Base-by-base conservation (phyloP, 2,113 vertebrate genomes). In the Orientallactaga bullata region DNA sequence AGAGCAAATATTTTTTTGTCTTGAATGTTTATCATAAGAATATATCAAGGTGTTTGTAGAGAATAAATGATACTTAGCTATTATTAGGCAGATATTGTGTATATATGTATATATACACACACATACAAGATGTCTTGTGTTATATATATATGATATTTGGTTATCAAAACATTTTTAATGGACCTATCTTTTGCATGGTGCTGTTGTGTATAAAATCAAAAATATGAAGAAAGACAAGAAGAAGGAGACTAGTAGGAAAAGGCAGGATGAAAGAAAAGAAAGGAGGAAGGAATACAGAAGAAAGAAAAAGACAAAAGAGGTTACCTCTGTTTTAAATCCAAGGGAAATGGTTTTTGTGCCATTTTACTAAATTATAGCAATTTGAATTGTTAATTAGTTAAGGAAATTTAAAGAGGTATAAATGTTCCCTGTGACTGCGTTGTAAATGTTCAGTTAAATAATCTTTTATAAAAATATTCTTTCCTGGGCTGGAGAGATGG, bases 401-500 rank as follows among this genome's bases (percentile, higher is more conserved):
- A 51, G 5, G 66, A 85, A 24, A 74, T 35, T 83, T 32, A 92
- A 93, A 94, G n/a, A 35, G 37, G 9, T 81, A 65, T 85, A 83
- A 55, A 32, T 65, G 77, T 93, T 94, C 58, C 8, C 77, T 39
- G 0, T 88, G 13, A 80, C 2, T 37, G 1, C 2, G 35, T 61
- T 87, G 6, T 88, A 86, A 47, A 47, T 89, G 3, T 35, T 0
- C 94, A 82, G n/a, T n/a, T n/a, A n/a, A n/a, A n/a, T 89, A 58
- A 76, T 94, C 51, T 91, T 26, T 88, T 28, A 63, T 89, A 96
- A 69, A 83, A 78, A 66, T 9, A 95, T n/a, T n/a, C n/a, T n/a
- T n/a, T n/a, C n/a, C n/a, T n/a, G n/a, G n/a, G n/a, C n/a, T n/a
- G n/a, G n/a, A n/a, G n/a, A n/a, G n/a, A n/a, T n/a, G n/a, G n/a